Conservation (phyloP, 2,797 vertebrate species). For the Periophthalmus magnuspinnatus region DNA sequence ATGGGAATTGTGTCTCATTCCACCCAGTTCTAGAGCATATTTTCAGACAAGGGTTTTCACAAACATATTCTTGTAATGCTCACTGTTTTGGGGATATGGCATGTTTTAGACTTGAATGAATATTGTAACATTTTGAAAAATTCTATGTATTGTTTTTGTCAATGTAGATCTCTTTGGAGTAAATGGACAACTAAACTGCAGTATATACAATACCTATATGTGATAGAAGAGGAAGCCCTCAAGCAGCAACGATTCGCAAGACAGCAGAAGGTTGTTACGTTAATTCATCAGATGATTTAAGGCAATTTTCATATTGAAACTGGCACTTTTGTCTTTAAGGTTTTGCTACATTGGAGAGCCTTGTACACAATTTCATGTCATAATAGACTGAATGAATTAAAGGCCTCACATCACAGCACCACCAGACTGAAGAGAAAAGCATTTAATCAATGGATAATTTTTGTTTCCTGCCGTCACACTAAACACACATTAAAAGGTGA, state of each 20-base stretch:
- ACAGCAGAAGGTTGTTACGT: slow-evolving; percentile 76
- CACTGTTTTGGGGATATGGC: too few relatives aligned
- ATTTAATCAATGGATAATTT: slow-evolving; percentile 75
- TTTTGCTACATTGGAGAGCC: slow-evolving; percentile 83
- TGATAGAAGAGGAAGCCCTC: slow-evolving; percentile 62
- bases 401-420: slow-evolving; percentile 67
- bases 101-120: too few relatives aligned
- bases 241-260: slow-evolving; percentile 69
- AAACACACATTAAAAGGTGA: slow-evolving; percentile 73
- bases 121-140: too few relatives aligned
- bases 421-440: slow-evolving; percentile 59
- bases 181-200: slow-evolving; percentile 64
- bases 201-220: slow-evolving; percentile 26
- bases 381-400: slow-evolving; percentile 67
- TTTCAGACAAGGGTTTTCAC: too few relatives aligned
- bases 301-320: neutral
- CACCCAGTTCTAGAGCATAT: too few relatives aligned
- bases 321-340: slow-evolving; percentile 64
- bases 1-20: too few relatives aligned
- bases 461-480: slow-evolving; percentile 57
- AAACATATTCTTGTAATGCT: too few relatives aligned
- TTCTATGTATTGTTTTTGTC: neutral
- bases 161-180: slow-evolving; percentile 63
- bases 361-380: slow-evolving; percentile 50
- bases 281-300: neutral